Evolutionary conservation across 1,140 invertebrate species (phyloP), one percentile per base, ranked within the genome.

Genomic region (Neotoxoptera formosana): DNA sequence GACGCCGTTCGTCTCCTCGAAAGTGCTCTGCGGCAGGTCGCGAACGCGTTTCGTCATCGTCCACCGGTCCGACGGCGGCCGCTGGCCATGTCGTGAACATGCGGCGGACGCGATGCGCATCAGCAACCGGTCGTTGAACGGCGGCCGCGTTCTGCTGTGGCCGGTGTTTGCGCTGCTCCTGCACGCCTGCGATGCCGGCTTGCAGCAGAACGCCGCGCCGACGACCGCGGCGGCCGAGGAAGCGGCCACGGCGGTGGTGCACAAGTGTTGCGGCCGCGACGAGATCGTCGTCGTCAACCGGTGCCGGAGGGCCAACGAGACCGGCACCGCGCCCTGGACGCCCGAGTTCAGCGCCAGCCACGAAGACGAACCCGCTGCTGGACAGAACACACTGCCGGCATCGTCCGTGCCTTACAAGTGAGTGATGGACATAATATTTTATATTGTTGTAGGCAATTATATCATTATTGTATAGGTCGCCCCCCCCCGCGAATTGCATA

Each of bases 191-290:
- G 47, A 47, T 0, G 90, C 90, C 25, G 36, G 21, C n/a, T 23
- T 83, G 67, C 90, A 91, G 41, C 14, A 89, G 47, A 47, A 56
- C 87, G 34, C 87, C 48, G 48, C 87, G 48, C 51, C 51, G 51
- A 53, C 51, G 51, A 53, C 51, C 51, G 1, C 51, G 7, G 51
- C 36, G n/a, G 21, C 45, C n/a, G 60, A 91, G 9, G 36, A 47
- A 6, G n/a, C 67, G n/a, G 21, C 93, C 9, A 25, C 93, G 36
- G 88, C 94, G 30, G 76, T 76, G 94, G 96, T 97, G 87, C 97
- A 97, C 94, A 98, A 98, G 96, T 98, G 97, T 95, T 98, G 97
- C 95, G 97, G 97, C 94, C 95, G 95, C 36, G 95, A 96, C 94
- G 97, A 98, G 95, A 95, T 98, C 51, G 96, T 97, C 94, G 95